Evolutionary conservation across 2,113 vertebrate genomes (phyloP).

Genomic region (Chascanopsetta lugubris): DNA sequence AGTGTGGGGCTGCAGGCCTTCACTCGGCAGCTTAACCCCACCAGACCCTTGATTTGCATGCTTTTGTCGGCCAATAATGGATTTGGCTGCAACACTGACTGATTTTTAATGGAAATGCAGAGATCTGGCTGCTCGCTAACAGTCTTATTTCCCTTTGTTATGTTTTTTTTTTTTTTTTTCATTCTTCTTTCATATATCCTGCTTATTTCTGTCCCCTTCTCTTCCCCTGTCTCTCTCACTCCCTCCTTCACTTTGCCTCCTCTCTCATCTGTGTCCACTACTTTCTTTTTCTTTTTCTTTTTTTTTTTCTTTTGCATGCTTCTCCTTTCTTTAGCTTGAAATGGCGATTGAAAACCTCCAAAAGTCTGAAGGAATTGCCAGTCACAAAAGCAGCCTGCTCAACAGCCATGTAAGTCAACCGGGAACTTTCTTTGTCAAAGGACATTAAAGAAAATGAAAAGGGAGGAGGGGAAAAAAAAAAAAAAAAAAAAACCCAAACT

Average conservation of each 20-base stretch:
- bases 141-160: slow-evolving; percentile 88
- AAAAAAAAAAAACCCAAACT: background rate
- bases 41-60: slow-evolving; percentile 81
- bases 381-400: slow-evolving; percentile 99
- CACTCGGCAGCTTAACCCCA: slow-evolving; percentile 77
- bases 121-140: slow-evolving; percentile 89
- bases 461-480: background rate
- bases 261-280: slow-evolving; percentile 79
- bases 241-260: slow-evolving; percentile 58
- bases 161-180: slow-evolving; percentile 64
- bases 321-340: slow-evolving; percentile 94
- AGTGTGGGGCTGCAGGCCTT: slow-evolving; percentile 66
- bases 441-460: slow-evolving; percentile 36
- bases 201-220: slow-evolving; percentile 59
- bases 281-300: slow-evolving; percentile 72
- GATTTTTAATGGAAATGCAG: slow-evolving; percentile 80
- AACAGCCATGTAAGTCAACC: slow-evolving; percentile 99
- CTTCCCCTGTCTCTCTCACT: slow-evolving; percentile 63
- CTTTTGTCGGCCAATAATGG: slow-evolving; percentile 77
- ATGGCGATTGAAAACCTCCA: slow-evolving; percentile 99
- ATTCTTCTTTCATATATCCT: slow-evolving; percentile 51
- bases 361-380: slow-evolving; percentile 98
- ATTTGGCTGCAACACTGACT: slow-evolving; percentile 80
- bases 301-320: slow-evolving; percentile 78
- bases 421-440: slow-evolving; percentile 72